Percentiles rank a stretch among this genome's conserved stretches.
Conservation (phyloP, 2,797 vertebrate species). For the Mallotus villosus region DNA sequence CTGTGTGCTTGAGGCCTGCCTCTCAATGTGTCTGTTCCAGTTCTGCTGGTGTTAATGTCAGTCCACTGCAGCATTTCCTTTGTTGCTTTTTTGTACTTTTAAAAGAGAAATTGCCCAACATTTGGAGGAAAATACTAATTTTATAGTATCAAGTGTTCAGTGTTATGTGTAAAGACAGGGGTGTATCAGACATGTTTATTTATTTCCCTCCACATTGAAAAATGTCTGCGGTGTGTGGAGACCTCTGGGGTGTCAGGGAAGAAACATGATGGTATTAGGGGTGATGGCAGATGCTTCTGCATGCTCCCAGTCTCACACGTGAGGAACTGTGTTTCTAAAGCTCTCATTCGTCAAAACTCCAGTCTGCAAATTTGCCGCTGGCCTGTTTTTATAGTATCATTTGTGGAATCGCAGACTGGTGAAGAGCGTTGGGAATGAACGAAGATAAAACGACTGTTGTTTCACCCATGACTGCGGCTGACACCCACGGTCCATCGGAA, state of each 20-base stretch:
- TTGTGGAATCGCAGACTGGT: conserved; percentile 56
- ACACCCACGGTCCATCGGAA: conserved; percentile 33
- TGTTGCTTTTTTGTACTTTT: background rate
- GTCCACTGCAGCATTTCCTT: background rate
- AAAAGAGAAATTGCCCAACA: background rate
- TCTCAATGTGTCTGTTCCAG: conserved; percentile 30
- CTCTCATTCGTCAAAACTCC: conserved; percentile 65
- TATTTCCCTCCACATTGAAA: conserved; percentile 24
- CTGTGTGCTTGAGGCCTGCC: conserved; percentile 45
- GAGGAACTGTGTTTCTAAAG: conserved; percentile 51
- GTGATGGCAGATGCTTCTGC: conserved; percentile 57
- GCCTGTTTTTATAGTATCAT: conserved; percentile 66
- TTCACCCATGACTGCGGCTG: conserved; percentile 60
- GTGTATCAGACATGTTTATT: background rate
- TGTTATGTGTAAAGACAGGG: conserved; percentile 1
- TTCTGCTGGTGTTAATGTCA: background rate
- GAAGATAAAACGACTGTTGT: conserved; percentile 65
- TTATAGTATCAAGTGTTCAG: background rate
- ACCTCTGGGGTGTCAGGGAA: conserved; percentile 24
- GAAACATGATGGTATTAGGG: conserved; percentile 39
- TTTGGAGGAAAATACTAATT: background rate
- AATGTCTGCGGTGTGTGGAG: conserved; percentile 31
- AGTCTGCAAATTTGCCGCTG: conserved; percentile 39
- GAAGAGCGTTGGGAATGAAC: conserved; percentile 58
- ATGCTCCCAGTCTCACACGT: conserved; percentile 38